These are phyloP conservation scores for Tetramorium simillimum DNA, from an alignment of 1,140 invertebrate species.

Conservation along the genomic window DNA sequence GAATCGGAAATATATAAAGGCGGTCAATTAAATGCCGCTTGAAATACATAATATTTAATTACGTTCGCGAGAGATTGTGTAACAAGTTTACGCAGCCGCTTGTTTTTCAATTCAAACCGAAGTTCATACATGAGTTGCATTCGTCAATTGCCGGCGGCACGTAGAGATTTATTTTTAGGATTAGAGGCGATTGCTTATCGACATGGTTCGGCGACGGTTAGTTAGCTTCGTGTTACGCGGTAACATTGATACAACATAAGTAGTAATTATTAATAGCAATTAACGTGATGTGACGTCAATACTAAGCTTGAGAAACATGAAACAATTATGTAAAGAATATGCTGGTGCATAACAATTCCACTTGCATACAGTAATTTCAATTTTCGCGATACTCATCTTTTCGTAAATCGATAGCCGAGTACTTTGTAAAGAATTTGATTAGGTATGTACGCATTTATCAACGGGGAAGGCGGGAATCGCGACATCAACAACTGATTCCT, in stretches of 20 bases:
- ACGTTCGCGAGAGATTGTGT: not conserved
- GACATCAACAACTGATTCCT: not conserved
- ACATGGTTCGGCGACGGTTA: not conserved
- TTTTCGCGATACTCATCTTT: not conserved
- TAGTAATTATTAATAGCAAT: not conserved
- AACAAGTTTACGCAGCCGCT: not conserved
- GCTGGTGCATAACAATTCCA: not conserved
- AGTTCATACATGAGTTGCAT: not conserved
- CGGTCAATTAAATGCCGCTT: not conserved
- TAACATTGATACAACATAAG: not conserved
- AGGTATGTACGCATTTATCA: not conserved
- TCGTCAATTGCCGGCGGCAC: not conserved
- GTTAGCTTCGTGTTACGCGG: not conserved
- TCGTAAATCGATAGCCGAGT: not conserved
- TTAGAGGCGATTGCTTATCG: not conserved
- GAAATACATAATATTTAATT: slow-evolving; percentile 37
- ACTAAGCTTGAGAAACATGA: not conserved
- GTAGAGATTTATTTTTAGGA: not conserved
- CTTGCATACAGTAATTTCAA: not conserved
- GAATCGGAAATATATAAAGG: not conserved
- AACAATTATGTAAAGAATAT: not conserved
- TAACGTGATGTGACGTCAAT: not conserved
- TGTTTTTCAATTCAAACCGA: not conserved
- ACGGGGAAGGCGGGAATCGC: too few relatives aligned
- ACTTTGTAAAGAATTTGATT: not conserved